phyloP scores from a whole-genome alignment of 2,113 vertebrate species.

The Microcebus lehilahytsara region DNA sequence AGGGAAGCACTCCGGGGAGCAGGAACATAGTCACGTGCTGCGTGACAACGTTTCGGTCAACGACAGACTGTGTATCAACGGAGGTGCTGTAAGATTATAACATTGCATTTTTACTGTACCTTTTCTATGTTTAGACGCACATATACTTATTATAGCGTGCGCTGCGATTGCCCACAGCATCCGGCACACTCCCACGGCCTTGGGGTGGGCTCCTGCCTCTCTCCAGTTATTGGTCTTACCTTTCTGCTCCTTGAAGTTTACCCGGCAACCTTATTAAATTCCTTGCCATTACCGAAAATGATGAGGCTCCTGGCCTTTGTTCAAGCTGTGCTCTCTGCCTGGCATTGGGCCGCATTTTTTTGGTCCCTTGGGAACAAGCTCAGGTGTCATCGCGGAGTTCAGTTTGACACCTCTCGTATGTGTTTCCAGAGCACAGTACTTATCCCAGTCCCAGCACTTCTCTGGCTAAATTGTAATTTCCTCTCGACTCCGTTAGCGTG shows the following conservation, averaged over 20 bases:
- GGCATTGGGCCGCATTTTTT: background rate
- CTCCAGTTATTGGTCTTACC: background rate
- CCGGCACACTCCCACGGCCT: background rate
- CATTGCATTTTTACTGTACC: background rate
- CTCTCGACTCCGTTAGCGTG: background rate
- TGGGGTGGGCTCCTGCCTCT: background rate
- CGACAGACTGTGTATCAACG: background rate
- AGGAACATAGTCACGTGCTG: background rate
- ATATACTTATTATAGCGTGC: background rate
- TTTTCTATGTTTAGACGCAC: background rate
- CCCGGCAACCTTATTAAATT: background rate
- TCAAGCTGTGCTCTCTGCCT: background rate
- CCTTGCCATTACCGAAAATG: background rate
- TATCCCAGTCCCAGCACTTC: background rate
- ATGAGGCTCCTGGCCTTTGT: background rate
- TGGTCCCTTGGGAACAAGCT: background rate
- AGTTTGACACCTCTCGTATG: background rate
- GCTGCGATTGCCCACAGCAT: background rate
- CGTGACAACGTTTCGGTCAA: background rate
- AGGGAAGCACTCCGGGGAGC: background rate
- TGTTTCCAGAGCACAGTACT: background rate
- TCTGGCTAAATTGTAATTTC: background rate
- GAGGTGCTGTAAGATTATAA: background rate
- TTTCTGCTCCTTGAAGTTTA: background rate
- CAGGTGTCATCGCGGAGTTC: background rate